A percentile compares a stretch with the other conserved stretches of the same genome.
These are phyloP conservation scores for Nemotelus pantherinus DNA, from an alignment of 2,888 invertebrate species.

Conservation along the genomic window DNA sequence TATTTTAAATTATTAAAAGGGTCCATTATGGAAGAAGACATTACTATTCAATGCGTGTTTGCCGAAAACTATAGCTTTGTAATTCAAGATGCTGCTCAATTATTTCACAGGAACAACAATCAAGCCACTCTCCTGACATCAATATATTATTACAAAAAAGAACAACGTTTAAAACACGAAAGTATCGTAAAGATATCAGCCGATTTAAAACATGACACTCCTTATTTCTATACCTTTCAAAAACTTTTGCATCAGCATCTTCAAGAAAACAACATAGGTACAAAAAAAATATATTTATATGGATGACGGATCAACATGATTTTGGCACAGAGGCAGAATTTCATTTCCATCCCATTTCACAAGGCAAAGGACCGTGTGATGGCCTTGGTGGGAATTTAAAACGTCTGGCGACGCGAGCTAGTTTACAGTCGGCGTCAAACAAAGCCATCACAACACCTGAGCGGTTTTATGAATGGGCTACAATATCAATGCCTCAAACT, in stretches of 20 bases:
- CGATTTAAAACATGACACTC: neutral
- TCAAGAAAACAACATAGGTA: neutral
- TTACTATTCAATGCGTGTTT: neutral
- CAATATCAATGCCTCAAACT: too few species aligned
- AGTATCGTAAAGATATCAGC: neutral
- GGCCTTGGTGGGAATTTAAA: too few species aligned
- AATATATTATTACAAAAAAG: neutral
- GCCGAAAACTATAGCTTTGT: neutral
- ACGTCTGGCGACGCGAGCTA: too few species aligned
- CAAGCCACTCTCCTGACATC: neutral
- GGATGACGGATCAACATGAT: too few species aligned
- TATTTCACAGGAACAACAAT: neutral
- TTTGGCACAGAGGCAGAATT: too few species aligned
- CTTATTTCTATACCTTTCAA: neutral
- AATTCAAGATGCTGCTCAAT: conserved; percentile 4
- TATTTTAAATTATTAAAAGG: conserved; percentile 1
- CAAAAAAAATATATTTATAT: too few species aligned
- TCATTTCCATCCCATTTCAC: too few species aligned
- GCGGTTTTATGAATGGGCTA: too few species aligned
- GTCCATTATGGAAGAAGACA: neutral
- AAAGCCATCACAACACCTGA: too few species aligned
- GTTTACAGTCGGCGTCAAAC: too few species aligned
- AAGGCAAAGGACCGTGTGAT: too few species aligned
- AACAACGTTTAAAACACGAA: neutral
- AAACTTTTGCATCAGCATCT: conserved; percentile 1